Percentiles rank a stretch among this genome's conserved stretches.
Evolutionary conservation across 2,113 vertebrate species (phyloP).

Genomic region (Solea solea): DNA sequence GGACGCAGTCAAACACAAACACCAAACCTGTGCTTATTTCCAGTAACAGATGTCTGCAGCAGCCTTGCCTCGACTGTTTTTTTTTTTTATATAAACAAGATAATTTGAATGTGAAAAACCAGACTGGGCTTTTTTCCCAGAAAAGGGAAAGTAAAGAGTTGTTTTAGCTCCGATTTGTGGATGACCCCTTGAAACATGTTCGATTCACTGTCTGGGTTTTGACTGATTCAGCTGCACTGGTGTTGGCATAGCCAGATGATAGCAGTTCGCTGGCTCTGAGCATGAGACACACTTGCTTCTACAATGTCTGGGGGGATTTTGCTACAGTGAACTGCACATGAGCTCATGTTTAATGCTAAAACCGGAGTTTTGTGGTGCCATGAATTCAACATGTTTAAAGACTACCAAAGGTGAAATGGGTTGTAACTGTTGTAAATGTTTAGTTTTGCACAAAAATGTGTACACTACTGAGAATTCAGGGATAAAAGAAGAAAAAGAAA

Average conservation of each 20-base stretch:
- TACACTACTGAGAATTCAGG: constrained; percentile 7
- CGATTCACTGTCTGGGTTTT: constrained; percentile 35
- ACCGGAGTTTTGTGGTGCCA: neutral
- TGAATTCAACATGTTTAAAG: neutral
- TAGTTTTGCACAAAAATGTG: constrained; percentile 1
- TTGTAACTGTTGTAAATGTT: constrained; percentile 13
- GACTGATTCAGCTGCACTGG: constrained; percentile 35
- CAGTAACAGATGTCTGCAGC: constrained; percentile 44
- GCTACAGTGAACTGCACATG: constrained; percentile 12
- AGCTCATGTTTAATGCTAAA: constrained; percentile 7
- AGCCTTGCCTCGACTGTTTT: neutral
- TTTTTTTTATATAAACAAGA: constrained; percentile 2
- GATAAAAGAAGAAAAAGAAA: too few species aligned
- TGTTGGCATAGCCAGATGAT: constrained; percentile 59
- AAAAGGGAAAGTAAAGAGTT: neutral
- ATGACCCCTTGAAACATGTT: constrained; percentile 50
- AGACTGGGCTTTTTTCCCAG: constrained; percentile 26
- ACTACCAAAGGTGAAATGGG: constrained; percentile 8
- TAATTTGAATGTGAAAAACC: constrained; percentile 26
- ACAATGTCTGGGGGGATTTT: constrained; percentile 5
- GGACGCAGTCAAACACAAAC: neutral
- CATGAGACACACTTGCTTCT: constrained; percentile 21
- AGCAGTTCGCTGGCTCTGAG: constrained; percentile 41
- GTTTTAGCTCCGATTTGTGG: constrained; percentile 18
- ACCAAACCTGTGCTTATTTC: constrained; percentile 21